A percentile compares a stretch with the other conserved stretches of the same genome.
These are phyloP conservation scores for Muschampia plurimacula DNA, from an alignment of 2,888 invertebrate genomes.

Conservation along the genomic window DNA sequence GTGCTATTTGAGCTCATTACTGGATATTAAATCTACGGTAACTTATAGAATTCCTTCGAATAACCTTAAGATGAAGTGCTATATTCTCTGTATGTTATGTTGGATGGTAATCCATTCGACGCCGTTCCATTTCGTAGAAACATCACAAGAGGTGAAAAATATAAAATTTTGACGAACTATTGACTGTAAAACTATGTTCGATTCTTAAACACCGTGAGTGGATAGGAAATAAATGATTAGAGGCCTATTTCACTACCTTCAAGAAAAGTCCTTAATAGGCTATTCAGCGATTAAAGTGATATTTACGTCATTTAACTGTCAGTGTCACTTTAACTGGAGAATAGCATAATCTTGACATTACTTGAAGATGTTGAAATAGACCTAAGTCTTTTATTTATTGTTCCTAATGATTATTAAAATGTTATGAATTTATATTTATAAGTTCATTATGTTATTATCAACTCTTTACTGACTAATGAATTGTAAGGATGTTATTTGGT, in stretches of 20 bases:
- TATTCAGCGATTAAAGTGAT: too few relatives aligned
- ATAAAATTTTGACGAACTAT: background rate
- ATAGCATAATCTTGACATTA: too few relatives aligned
- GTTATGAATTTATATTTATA: background rate
- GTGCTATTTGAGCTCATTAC: conserved; percentile 58
- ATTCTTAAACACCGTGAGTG: conserved; percentile 3
- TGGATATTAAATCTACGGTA: background rate
- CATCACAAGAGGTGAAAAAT: background rate
- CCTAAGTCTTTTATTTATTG: too few relatives aligned
- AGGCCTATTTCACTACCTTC: too few relatives aligned
- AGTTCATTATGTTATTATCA: conserved; percentile 3
- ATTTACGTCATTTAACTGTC: too few relatives aligned
- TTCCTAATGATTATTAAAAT: too few relatives aligned
- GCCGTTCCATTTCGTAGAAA: conserved; percentile 4
- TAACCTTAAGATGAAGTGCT: conserved; percentile 16
- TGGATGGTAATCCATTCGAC: background rate
- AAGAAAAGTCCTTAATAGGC: too few relatives aligned
- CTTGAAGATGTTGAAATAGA: too few relatives aligned
- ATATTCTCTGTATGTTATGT: background rate
- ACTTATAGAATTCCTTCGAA: conserved; percentile 20
- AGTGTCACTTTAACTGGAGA: too few relatives aligned
- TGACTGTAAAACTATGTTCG: conserved; percentile 26
- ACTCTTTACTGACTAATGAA: conserved; percentile 5
- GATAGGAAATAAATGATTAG: background rate
- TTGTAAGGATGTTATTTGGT: background rate